Percentiles rank a stretch among this genome's conserved stretches.
phyloP scores from a whole-genome alignment of 1,140 invertebrate species.

The Caenorhabditis tropicalis region DNA sequence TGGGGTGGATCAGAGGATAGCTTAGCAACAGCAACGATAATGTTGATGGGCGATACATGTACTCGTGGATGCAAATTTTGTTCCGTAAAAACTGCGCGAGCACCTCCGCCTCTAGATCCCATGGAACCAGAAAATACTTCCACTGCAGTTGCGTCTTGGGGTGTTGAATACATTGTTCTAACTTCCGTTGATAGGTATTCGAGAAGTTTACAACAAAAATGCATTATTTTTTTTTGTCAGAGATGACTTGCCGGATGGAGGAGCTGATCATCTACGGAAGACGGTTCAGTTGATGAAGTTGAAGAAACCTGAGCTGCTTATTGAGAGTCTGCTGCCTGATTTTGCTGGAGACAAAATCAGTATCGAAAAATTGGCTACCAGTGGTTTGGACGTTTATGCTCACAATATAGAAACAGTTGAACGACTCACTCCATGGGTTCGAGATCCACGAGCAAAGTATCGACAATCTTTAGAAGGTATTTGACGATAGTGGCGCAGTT shows the following conservation, averaged over 20 bases:
- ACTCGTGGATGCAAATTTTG: conserved; percentile 82
- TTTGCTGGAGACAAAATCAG: conserved; percentile 82
- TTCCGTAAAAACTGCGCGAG: conserved; percentile 92
- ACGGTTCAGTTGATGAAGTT: conserved; percentile 66
- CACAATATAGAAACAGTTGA: conserved; percentile 95
- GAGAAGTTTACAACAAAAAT: conserved; percentile 69
- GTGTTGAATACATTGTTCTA: conserved; percentile 93
- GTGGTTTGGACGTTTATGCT: conserved; percentile 83
- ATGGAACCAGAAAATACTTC: conserved; percentile 92
- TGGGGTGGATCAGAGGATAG: conserved; percentile 82
- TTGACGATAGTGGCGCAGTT: neutral
- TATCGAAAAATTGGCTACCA: conserved; percentile 15
- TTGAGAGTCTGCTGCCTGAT: conserved; percentile 96
- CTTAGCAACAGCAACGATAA: conserved; percentile 77
- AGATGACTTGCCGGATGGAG: conserved; percentile 69
- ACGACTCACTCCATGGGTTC: conserved; percentile 78
- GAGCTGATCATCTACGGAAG: conserved; percentile 66
- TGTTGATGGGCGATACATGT: conserved; percentile 76
- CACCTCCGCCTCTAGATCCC: conserved; percentile 88
- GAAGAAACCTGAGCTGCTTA: conserved; percentile 83
- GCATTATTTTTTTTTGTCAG: conserved; percentile 53
- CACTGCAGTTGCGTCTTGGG: conserved; percentile 88
- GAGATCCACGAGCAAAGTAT: conserved; percentile 85
- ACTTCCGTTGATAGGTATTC: conserved; percentile 97
- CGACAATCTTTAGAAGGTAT: conserved; percentile 81